These are phyloP conservation scores for Oreochromis spilurus DNA, from an alignment of 2,113 vertebrate species.

Conservation along the genomic window DNA sequence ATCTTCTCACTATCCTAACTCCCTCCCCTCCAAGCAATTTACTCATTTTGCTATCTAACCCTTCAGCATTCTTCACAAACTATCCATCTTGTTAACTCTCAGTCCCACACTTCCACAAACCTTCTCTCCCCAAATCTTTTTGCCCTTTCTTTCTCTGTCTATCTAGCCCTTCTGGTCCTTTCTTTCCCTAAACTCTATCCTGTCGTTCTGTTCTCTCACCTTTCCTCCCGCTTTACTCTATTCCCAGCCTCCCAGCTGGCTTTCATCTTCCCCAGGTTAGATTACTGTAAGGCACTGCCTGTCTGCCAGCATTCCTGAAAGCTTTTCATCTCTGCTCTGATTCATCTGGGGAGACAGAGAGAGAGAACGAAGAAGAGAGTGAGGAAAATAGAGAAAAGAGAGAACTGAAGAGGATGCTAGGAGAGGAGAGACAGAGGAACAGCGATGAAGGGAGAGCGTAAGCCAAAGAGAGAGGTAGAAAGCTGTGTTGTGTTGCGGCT, in stretches of 20 bases:
- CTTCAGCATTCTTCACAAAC: conserved; percentile 6
- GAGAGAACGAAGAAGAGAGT: conserved; percentile 7
- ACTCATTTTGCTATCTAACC: not conserved
- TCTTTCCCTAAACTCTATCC: conserved; percentile 46
- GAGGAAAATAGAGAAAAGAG: not conserved
- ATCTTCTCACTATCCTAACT: not conserved
- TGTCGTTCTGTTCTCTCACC: conserved; percentile 45
- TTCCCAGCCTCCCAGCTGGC: conserved; percentile 58
- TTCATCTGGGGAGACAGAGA: conserved; percentile 65
- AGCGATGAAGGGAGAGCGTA: not conserved
- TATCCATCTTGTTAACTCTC: not conserved
- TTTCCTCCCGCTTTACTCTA: conserved; percentile 12
- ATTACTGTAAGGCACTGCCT: conserved; percentile 74
- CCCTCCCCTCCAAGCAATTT: not conserved
- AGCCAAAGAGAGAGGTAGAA: not conserved
- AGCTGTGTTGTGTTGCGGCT: conserved; percentile 11
- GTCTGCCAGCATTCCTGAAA: conserved; percentile 74
- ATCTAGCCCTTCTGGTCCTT: not conserved
- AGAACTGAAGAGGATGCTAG: conserved; percentile 9
- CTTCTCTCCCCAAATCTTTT: not conserved
- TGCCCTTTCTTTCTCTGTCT: not conserved
- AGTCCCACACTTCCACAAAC: not conserved
- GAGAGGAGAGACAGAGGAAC: not conserved
- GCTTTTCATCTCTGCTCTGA: conserved; percentile 70
- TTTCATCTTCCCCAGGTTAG: conserved; percentile 74